A percentile compares a stretch with the other conserved stretches of the same genome.
phyloP scores from a whole-genome alignment of 2,113 vertebrate genomes.

The Propithecus coquereli region DNA sequence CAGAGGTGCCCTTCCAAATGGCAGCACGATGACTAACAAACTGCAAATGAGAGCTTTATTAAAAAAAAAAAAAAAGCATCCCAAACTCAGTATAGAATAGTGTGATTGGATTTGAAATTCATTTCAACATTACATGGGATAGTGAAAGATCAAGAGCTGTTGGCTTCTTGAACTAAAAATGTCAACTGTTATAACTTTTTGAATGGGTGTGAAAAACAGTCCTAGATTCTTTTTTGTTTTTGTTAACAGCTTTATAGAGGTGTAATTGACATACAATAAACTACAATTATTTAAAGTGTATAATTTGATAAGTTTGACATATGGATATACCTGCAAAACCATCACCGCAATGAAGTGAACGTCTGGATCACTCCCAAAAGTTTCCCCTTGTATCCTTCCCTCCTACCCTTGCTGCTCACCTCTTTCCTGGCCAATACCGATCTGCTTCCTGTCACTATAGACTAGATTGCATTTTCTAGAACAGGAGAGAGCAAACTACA shows the following conservation, averaged over 20 bases:
- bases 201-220: background rate
- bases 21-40: background rate
- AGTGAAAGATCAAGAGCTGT: constrained; percentile 38
- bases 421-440: background rate
- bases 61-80: background rate
- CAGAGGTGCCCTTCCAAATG: background rate
- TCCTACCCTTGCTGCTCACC: background rate
- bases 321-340: background rate
- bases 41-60: background rate
- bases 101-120: constrained; percentile 52
- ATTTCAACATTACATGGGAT: background rate
- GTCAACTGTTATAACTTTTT: background rate
- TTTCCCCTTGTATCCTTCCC: background rate
- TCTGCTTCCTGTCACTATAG: background rate
- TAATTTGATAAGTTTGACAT: background rate
- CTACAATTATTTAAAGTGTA: background rate
- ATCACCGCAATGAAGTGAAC: background rate
- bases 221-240: background rate
- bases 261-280: background rate
- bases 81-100: background rate
- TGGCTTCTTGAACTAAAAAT: constrained; percentile 46
- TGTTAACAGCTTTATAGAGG: constrained; percentile 33
- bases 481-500: background rate
- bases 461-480: background rate
- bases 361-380: background rate